phyloP scores from a whole-genome alignment of 2,888 invertebrate genomes.

The Anticlea derivata region DNA sequence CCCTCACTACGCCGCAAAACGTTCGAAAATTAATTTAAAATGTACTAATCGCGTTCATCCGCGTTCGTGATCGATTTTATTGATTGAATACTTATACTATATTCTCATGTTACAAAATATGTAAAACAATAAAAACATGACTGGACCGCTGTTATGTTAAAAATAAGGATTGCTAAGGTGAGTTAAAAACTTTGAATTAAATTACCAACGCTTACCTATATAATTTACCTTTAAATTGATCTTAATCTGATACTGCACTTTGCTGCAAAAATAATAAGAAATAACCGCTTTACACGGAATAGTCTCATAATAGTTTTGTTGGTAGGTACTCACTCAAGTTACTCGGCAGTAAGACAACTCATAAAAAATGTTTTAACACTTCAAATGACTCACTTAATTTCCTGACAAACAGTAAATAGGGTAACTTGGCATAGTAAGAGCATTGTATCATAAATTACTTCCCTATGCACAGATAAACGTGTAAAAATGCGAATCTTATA shows the following conservation, averaged over 20 bases:
- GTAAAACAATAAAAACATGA: background rate
- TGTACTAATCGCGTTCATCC: conserved; percentile 22
- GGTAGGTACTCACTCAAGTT: conserved; percentile 6
- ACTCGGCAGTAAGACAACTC: background rate
- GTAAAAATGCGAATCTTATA: conserved; percentile 36
- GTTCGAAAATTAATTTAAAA: conserved; percentile 23
- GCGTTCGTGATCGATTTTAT: conserved; percentile 17
- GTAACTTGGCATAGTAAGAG: conserved; percentile 35
- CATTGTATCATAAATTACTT: conserved; percentile 48
- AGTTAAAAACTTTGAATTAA: conserved; percentile 11
- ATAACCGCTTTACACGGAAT: background rate
- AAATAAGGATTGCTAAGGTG: conserved; percentile 26
- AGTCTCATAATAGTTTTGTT: conserved; percentile 5
- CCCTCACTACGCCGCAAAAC: conserved; percentile 55
- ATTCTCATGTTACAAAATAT: background rate
- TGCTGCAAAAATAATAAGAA: background rate
- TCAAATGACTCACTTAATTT: conserved; percentile 2
- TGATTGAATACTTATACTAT: conserved; percentile 7
- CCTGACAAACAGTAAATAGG: conserved; percentile 37
- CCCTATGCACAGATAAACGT: conserved; percentile 44
- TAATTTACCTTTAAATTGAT: conserved; percentile 11
- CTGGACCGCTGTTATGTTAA: conserved; percentile 19
- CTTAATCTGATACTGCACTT: background rate
- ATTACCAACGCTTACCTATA: background rate
- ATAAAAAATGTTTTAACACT: conserved; percentile 5